Evolutionary conservation across 2,113 vertebrate species (phyloP), one percentile per base, ranked within the genome.

Genomic region (Hippocampus guttulatus): DNA sequence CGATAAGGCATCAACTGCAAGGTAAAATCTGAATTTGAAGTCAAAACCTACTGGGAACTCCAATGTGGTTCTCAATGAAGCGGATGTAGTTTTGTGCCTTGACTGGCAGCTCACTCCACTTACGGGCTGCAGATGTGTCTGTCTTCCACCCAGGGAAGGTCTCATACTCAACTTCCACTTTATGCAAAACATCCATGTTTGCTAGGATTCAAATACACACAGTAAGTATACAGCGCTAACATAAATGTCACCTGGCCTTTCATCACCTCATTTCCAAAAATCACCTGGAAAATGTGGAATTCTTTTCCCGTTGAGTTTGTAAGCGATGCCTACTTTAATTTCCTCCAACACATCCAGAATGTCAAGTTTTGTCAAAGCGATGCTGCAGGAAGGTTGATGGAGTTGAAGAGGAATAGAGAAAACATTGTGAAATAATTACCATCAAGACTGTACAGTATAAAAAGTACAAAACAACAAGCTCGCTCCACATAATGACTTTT

Each of bases 351-450:
- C 91, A 60, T 99, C 97, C 64, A 99, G 90, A 90, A 99, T 98
- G 91, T 99, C 97, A 89, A 99, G 92, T 90, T 99, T 99, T 72
- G 96, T 99, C 82, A 99, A 90, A 57, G 97, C 96, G 89, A 99
- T 94, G 78, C 97, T 99, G 88, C 74, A 71, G 25, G 73, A 81
- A n/a, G 69, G 27, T 57, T 15, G 5, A 61, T 33, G 72, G 14
- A 38, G 60, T 20, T 68, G 1, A 27, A 0, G 12, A 55, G 3
- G 70, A 25, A 38, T 21, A 7, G 25, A 63, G 25, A 30, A 68
- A 4, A 47, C 8, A 30, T 58, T 23, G 14, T 25, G 27, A 57
- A 2, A 62, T 33, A 20, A 52, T 16, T 49, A 47, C 2, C 2
- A 68, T 18, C 45, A 33, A 64, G 15, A 47, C 2, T 2, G 16